Evolutionary conservation across 2,797 vertebrate species (phyloP).

Genomic region (Xerus rutilus): DNA sequence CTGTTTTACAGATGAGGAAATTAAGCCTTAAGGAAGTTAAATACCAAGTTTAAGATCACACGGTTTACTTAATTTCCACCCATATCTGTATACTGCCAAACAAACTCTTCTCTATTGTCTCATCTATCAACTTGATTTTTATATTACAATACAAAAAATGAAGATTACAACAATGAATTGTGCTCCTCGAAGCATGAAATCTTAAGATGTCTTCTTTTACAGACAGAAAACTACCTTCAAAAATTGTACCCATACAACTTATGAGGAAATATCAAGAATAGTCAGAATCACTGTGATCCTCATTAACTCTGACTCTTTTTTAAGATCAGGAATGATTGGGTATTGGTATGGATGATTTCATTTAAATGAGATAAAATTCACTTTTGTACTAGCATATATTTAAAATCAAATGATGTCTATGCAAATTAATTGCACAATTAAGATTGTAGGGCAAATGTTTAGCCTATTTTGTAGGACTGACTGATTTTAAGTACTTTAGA

Average conservation of each 20-base stretch:
- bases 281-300: background rate
- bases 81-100: background rate
- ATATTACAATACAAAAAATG: conserved; percentile 28
- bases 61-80: background rate
- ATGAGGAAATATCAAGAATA: background rate
- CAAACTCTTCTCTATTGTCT: background rate
- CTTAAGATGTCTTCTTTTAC: background rate
- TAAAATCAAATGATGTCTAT: conserved; percentile 60
- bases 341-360: background rate
- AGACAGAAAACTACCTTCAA: background rate
- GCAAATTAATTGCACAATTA: conserved; percentile 71
- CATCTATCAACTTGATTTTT: background rate
- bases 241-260: background rate
- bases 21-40: background rate
- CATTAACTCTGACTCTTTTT: conserved; percentile 25
- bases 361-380: conserved; percentile 50
- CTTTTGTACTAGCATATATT: conserved; percentile 27
- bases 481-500: conserved; percentile 70
- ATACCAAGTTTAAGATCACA: background rate
- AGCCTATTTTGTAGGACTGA: conserved; percentile 53
- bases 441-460: conserved; percentile 63
- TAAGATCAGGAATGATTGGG: background rate
- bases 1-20: conserved; percentile 18
- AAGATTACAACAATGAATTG: background rate
- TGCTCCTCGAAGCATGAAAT: background rate